Base-by-base conservation (phyloP, 2,113 vertebrate species). In the Phrynocephalus versicolor region DNA sequence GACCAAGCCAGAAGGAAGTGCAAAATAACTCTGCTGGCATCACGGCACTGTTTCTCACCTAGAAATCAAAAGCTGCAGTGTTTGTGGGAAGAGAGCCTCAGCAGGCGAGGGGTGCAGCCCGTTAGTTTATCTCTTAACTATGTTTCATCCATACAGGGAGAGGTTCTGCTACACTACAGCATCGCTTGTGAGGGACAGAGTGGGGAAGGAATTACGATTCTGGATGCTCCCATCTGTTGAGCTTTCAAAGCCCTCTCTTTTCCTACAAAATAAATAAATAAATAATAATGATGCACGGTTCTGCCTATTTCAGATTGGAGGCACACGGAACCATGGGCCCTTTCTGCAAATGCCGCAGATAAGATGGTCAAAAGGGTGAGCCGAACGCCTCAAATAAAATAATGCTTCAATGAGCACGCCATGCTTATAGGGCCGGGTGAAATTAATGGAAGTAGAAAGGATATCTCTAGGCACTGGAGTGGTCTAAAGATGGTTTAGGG, bases 381-480 rank as follows among this genome's bases (percentile, higher is more conserved):
- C 45, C 41, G 35, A 79, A 37, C 7, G 9, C 57, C 74, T 62
- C 18, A 27, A 1, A 67, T 41, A 58, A 84, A 57, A 18, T 51
- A 33, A 55, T 18, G 21, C 30, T 33, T 60, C 27, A 30, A 4
- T 45, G 39, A 69, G 41, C 5, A n/a, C 23, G 3, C 25, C 6
- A 30, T 27, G 37, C 19, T 65, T 81, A 41, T 27, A 65, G n/a
- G 69, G 23, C 23, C 25, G 60, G 23, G 55, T 41, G 27, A 62
- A 60, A 30, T 45, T 62, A 55, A 37, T 37, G 16, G n/a, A 51
- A 80, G 69, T 72, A 19, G 23, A 57, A 69, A 85, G 74, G 23
- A 12, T 65, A 74, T 83, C 84, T 76, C 84, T 60, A 65, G 88
- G 75, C 15, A 82, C 83, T 87, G 87, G 90, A 90, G 88, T 79